Evolutionary conservation across 2,888 invertebrate species (phyloP), one percentile per base, ranked within the genome.

Genomic region (Junonia oenone): DNA sequence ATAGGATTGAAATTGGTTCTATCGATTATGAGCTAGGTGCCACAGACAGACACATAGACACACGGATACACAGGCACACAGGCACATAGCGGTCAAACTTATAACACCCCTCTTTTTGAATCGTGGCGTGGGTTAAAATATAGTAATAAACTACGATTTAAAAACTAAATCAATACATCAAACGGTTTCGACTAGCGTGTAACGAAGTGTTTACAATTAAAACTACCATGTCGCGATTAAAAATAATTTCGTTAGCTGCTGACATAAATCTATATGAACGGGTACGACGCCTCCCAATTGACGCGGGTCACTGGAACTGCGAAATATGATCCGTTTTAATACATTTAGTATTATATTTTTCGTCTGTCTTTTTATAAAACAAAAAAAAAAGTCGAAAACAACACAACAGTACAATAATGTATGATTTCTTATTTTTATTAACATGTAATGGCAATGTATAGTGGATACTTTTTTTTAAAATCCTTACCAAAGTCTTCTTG

Each of bases 181-280:
- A 40, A 40, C 31, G 11, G 5, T 11, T n/a, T 9, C 8, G 17
- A 8, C 11, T 17, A 3, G 17, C 17, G 38, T 26, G 45, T 45
- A 43, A 33, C 22, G 17, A 47, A 31, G 19, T 37, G 47, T 40
- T 43, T 13, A 26, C 48, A 53, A 49, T 40, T 43, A 57, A 50
- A 55, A 57, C 22, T 43, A 51, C 43, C 48, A 56, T 43, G 40
- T 49, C 40, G 26, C 49, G 55, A 77, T 76, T 75, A 78, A 78
- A 75, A 76, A 76, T 82, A 80, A 82, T 79, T 80, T 76, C 59
- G 79, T 82, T 78, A 79, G 70, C 73, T 73, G 67, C 73, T 70
- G 74, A 71, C 69, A 82, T 82, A 81, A 81, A 82, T 82, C 81
- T 81, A 82, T 76, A 82, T 82, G 73, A 80, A 75, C 68, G 65